Evolutionary conservation across 2,888 invertebrate species (phyloP).

Genomic region (Erebia aethiops): DNA sequence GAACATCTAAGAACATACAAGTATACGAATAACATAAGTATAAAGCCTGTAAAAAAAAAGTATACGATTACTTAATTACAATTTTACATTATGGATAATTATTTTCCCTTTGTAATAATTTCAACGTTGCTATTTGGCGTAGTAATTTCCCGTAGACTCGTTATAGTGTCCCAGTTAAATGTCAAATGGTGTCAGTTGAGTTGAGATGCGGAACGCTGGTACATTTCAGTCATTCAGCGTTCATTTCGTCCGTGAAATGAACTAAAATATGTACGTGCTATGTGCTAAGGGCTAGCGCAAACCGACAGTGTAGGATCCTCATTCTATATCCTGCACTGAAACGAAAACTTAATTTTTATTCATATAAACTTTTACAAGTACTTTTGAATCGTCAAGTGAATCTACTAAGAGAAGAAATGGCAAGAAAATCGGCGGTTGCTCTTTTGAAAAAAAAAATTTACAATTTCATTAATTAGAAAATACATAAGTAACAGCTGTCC

Average conservation of each 20-base stretch:
- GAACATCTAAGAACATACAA: too few species aligned
- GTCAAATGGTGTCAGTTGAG: constrained; percentile 8
- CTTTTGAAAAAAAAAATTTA: too few species aligned
- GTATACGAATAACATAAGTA: too few species aligned
- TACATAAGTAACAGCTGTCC: too few species aligned
- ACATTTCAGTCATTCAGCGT: constrained; percentile 1
- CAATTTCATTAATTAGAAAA: too few species aligned
- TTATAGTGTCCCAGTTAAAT: constrained; percentile 8
- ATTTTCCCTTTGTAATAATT: background rate
- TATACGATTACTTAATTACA: too few species aligned
- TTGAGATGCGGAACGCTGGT: background rate
- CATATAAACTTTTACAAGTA: too few species aligned
- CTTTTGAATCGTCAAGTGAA: too few species aligned
- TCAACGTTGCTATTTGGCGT: background rate
- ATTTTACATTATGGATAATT: background rate
- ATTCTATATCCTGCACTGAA: background rate
- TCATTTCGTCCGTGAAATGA: background rate
- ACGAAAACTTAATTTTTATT: too few species aligned
- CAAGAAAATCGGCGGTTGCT: too few species aligned
- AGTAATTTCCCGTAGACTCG: background rate
- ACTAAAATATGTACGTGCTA: constrained; percentile 4
- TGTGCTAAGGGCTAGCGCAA: background rate
- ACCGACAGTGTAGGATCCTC: background rate
- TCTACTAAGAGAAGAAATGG: too few species aligned
- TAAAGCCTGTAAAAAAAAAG: too few species aligned